These are phyloP conservation scores for Pachypeltis micranthus DNA, from an alignment of 1,140 invertebrate species.

Conservation along the genomic window DNA sequence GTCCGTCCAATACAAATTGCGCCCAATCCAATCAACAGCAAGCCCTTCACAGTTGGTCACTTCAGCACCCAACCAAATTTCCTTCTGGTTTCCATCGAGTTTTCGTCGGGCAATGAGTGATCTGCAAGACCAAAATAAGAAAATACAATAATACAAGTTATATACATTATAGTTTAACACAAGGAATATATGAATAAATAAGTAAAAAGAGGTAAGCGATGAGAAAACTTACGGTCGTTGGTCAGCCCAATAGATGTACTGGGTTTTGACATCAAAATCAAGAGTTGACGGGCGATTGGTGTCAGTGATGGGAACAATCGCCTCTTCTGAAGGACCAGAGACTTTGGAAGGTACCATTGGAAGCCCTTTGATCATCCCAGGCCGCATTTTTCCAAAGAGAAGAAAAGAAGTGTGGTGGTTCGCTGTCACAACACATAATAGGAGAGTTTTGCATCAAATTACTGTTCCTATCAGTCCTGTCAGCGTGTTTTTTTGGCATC, in stretches of 20 bases:
- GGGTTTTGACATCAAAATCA: constrained; percentile 52
- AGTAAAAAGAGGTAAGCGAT: no score
- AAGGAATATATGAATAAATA: no score
- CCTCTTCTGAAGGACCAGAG: constrained; percentile 34
- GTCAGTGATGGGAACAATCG: constrained; percentile 53
- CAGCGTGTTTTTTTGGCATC: no score
- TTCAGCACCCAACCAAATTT: constrained; percentile 36
- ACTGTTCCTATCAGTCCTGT: no score
- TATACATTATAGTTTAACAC: no score
- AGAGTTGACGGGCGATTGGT: constrained; percentile 48
- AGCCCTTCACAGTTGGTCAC: constrained; percentile 52
- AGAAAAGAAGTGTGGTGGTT: constrained; percentile 42
- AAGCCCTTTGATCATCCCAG: constrained; percentile 51
- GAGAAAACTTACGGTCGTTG: constrained; percentile 26
- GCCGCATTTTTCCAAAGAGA: constrained; percentile 47
- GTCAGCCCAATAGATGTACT: constrained; percentile 58
- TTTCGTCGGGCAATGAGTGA: constrained; percentile 39
- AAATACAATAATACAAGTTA: no score
- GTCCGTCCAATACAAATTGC: constrained; percentile 75
- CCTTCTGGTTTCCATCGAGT: constrained; percentile 33
- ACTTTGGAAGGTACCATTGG: constrained; percentile 32
- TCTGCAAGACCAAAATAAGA: no score
- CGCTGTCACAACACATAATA: no score
- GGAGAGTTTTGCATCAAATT: no score
- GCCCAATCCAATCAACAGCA: constrained; percentile 64